Base-by-base conservation (phyloP, 2,797 vertebrate species). In the Alectoris magna region DNA sequence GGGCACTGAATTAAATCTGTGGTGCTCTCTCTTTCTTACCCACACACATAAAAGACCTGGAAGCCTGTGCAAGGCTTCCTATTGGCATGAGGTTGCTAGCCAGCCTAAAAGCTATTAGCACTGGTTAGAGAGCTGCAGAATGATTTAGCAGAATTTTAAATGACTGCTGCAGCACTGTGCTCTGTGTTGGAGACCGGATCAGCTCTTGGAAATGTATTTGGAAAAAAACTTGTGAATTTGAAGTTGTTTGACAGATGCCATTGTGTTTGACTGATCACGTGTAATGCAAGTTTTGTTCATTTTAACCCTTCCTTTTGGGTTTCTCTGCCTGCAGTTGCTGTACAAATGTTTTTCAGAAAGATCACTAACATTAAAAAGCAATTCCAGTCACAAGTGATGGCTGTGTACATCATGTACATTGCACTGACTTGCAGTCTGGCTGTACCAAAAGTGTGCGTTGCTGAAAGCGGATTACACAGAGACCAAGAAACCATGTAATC, bases 101-200 rank as follows among this genome's bases (percentile, higher is more conserved):
- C 90, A 95, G 78, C 72, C 87, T 95, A 91, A 96, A 94, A 96
- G 94, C 85, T 93, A 91, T 96, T 90, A 93, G 86, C 84, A 81
- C 63, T 88, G 89, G 75, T 94, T 91, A 93, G 81, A 94, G 91
- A 95, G 74, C 51, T 1, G 0, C 92, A 81, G 87, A 90, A 95
- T 95, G 92, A 96, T 97, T 96, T 96, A 95, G 93, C 95, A 93
- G 83, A 93, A 91, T 91, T 96, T 95, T 74, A 93, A 94, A 91
- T 67, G 59, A 85, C 56, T 83, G 74, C 66, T 85, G 77, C 77
- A 56, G 92, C 83, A 84, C 63, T 4, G 2, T 56, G 64, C 60
- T 84, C 72, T 41, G 44, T 6, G 2, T 60, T 53, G 44, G 66
- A 81, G 73, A 62, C n/a, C 27, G 72, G 72, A 58, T 10, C 53